Evolutionary conservation across 1,140 invertebrate genomes (phyloP).

Genomic region (Diploscapter pachys): DNA sequence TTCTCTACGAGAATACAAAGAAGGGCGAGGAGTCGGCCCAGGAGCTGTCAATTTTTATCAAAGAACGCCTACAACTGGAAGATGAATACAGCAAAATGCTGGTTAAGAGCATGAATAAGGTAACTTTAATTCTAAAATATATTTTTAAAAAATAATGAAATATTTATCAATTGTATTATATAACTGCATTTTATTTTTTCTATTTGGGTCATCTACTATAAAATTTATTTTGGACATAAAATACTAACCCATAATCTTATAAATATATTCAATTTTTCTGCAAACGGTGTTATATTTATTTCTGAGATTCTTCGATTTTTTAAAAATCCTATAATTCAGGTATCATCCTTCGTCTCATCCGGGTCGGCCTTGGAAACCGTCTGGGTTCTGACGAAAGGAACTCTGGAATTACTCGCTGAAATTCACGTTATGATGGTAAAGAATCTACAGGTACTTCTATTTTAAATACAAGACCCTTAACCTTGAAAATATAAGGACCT

Average conservation of each 20-base stretch:
- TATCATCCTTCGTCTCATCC: slow-evolving; percentile 21
- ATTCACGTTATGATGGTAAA: slow-evolving; percentile 50
- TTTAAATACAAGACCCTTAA: background rate
- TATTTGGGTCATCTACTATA: no score
- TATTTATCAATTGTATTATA: slow-evolving; percentile 14
- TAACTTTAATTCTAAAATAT: slow-evolving; percentile 11
- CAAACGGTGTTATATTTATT: slow-evolving; percentile 16
- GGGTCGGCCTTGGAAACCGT: slow-evolving; percentile 47
- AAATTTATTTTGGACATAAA: slow-evolving; percentile 27
- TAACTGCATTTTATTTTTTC: slow-evolving; percentile 29
- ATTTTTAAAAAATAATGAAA: slow-evolving; percentile 10
- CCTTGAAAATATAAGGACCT: slow-evolving; percentile 18
- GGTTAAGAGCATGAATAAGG: slow-evolving; percentile 45
- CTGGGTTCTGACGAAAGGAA: slow-evolving; percentile 53
- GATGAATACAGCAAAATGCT: slow-evolving; percentile 50
- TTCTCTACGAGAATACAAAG: slow-evolving; percentile 56
- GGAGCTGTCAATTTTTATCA: slow-evolving; percentile 49
- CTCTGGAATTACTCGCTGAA: slow-evolving; percentile 53
- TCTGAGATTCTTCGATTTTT: slow-evolving; percentile 9
- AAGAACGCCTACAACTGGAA: slow-evolving; percentile 49
- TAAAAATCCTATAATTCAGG: slow-evolving; percentile 1
- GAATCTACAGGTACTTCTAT: slow-evolving; percentile 38
- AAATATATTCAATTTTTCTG: no score
- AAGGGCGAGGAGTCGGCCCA: slow-evolving; percentile 48
- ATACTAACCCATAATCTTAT: no score